Evolutionary conservation across 2,888 invertebrate species (phyloP).

Genomic region (Amorpha juglandis): DNA sequence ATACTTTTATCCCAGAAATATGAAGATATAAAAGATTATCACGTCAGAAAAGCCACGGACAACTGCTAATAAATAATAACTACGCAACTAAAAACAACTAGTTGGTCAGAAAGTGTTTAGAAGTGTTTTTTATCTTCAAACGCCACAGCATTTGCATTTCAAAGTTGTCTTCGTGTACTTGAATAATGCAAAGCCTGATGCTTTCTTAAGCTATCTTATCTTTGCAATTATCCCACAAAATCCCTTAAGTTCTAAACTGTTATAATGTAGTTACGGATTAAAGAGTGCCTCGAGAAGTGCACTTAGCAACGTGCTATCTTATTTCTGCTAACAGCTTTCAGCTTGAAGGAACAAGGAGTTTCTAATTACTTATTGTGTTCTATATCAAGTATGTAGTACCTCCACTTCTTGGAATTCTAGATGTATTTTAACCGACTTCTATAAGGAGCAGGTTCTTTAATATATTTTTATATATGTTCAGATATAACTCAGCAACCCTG

Average conservation of each 20-base stretch:
- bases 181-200: neutral
- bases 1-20: too few relatives aligned
- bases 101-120: too few relatives aligned
- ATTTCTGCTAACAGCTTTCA: constrained; percentile 18
- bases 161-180: neutral
- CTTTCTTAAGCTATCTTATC: neutral
- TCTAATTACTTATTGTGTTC: neutral
- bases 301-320: constrained; percentile 2
- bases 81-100: too few relatives aligned
- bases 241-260: neutral
- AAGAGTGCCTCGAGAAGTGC: neutral
- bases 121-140: too few relatives aligned
- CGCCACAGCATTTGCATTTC: neutral
- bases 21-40: too few relatives aligned
- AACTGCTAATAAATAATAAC: too few relatives aligned
- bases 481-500: too few relatives aligned
- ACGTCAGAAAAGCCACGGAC: too few relatives aligned
- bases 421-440: too few relatives aligned
- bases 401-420: neutral
- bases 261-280: neutral
- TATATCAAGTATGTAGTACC: neutral
- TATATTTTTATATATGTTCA: too few relatives aligned
- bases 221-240: neutral
- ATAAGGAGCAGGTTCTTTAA: too few relatives aligned
- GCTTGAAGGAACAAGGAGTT: constrained; percentile 3